A percentile compares a stretch with the other conserved stretches of the same genome.
phyloP scores from a whole-genome alignment of 2,113 vertebrate genomes.

The Orycteropus afer region DNA sequence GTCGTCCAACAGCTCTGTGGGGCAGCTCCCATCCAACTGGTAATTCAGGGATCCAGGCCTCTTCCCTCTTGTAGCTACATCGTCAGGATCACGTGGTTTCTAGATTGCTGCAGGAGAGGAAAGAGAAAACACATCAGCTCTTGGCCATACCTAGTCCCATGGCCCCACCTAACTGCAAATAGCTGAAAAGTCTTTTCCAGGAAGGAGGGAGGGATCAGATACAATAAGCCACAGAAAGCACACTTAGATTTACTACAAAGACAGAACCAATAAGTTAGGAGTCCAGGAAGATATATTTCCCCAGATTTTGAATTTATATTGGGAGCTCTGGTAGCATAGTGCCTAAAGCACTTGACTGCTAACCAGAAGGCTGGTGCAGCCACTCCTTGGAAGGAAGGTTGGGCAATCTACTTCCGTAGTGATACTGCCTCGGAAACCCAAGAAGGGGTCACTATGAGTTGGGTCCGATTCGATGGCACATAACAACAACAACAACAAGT shows the following conservation, averaged over 20 bases:
- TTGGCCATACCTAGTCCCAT: background rate
- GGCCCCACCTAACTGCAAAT: background rate
- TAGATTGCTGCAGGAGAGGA: background rate
- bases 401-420: too few relatives aligned
- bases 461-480: too few relatives aligned
- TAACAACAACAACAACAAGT: too few relatives aligned
- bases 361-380: too few relatives aligned
- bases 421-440: too few relatives aligned
- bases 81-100: background rate
- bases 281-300: rapidly evolving
- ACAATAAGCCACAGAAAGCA: rapidly evolving
- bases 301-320: too few relatives aligned
- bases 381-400: too few relatives aligned
- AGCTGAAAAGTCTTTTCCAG: background rate
- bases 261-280: background rate
- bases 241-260: background rate
- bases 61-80: background rate
- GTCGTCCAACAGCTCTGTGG: background rate
- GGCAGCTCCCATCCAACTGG: background rate
- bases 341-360: too few relatives aligned
- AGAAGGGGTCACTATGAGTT: too few relatives aligned
- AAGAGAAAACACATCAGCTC: background rate
- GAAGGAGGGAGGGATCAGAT: background rate
- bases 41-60: background rate
- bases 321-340: too few relatives aligned